Percentiles rank a stretch among this genome's conserved stretches.
phyloP scores from a whole-genome alignment of 2,888 invertebrate species.

The Campoplex capitator region DNA sequence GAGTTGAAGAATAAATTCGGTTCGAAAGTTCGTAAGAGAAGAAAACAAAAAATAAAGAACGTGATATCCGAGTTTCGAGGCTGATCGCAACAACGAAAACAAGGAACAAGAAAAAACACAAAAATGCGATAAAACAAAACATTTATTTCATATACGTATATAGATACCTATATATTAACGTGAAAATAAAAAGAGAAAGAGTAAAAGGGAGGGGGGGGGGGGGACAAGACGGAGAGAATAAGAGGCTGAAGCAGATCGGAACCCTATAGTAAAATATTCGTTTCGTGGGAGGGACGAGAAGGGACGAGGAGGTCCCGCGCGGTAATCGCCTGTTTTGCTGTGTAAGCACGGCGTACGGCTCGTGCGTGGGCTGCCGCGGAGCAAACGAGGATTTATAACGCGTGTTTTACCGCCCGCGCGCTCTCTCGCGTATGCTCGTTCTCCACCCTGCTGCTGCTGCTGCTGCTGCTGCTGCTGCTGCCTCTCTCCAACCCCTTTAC shows the following conservation, averaged over 20 bases:
- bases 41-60: not conserved
- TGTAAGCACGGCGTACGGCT: constrained; percentile 62
- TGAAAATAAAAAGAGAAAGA: no score
- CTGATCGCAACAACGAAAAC: not conserved
- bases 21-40: no score
- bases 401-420: constrained; percentile 66
- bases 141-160: not conserved
- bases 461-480: no score
- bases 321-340: constrained; percentile 68
- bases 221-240: constrained; percentile 3
- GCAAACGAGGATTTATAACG: constrained; percentile 69
- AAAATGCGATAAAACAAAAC: not conserved
- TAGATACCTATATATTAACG: not conserved
- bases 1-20: no score
- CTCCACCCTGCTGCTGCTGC: constrained; percentile 12
- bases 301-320: constrained; percentile 34
- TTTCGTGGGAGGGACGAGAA: constrained; percentile 33
- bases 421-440: constrained; percentile 35
- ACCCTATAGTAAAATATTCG: constrained; percentile 37
- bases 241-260: constrained; percentile 24
- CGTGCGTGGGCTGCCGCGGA: constrained; percentile 63
- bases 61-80: constrained; percentile 16
- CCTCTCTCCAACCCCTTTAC: not conserved
- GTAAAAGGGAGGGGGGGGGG: not conserved
- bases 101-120: not conserved